Evolutionary conservation across 2,888 invertebrate genomes (phyloP), one percentile per base, ranked within the genome.

Genomic region (Tenthredo mesomela): DNA sequence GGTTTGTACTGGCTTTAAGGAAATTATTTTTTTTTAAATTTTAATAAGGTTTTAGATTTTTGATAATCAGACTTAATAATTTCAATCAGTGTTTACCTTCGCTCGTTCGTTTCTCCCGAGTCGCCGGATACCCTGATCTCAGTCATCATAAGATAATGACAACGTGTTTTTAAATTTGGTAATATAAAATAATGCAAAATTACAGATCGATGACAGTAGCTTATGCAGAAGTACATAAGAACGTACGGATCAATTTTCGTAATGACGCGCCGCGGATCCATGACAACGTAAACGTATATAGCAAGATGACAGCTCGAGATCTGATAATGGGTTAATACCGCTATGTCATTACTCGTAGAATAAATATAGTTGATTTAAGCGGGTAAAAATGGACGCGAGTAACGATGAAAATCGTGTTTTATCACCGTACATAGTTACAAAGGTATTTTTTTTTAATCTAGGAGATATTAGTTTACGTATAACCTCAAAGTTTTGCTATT

Each of bases 201-300:
- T 54, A 7, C 37, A 7, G 25, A 54, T 77, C 77, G 18, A 77
- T 77, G 54, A 75, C 21, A 29, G 25, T 61, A n/a, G 61, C 12
- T 1, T 29, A 29, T 25, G 21, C 18, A 33, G 67, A 67, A 12
- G 12, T n/a, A n/a, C n/a, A n/a, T 29, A 29, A 33, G 40, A 77
- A 77, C 77, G 40, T 54, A 77, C 77, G 77, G 77, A 77, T 77
- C 77, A 77, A 77, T 77, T 77, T 77, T 73, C 33, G 54, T 77
- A 77, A 77, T 77, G 77, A 77, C 77, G 77, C 77, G 77, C 50
- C 54, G 77, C 50, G 77, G 54, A 77, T 77, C 77, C 77, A 77
- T 77, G 77, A 77, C 77, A 77, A 77, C 77, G 2, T 37, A 7
- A 6, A 37, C 0, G 0, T 7, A 37, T 7, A n/a, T 43, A 50